Conservation (phyloP, 1,140 invertebrate genomes). For the Drosophila sp. region DNA sequence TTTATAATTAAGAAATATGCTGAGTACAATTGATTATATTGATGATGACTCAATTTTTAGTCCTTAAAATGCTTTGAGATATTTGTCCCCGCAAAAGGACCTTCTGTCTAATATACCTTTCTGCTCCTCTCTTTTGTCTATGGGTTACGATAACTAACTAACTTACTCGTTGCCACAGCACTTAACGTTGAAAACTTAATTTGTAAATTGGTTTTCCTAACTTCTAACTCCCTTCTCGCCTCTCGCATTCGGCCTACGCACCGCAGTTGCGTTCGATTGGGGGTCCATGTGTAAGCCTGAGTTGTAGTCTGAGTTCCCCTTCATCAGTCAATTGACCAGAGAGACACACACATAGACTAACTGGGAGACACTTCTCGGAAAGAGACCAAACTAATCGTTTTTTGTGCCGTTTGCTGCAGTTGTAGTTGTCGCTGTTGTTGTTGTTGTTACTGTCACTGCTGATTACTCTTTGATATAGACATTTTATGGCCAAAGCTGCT, state of each 20-base stretch:
- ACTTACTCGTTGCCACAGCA: conserved; percentile 49
- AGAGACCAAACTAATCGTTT: neutral
- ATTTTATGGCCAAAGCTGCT: conserved; percentile 55
- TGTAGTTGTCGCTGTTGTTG: conserved; percentile 12
- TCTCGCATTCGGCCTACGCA: neutral
- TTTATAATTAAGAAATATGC: too few species aligned
- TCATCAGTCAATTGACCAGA: conserved; percentile 8
- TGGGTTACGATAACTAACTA: conserved; percentile 6
- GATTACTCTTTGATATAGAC: conserved; percentile 75
- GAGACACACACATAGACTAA: neutral
- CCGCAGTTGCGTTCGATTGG: neutral
- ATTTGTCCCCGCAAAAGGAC: too few species aligned
- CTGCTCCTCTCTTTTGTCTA: neutral
- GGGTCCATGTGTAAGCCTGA: neutral
- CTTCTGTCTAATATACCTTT: neutral
- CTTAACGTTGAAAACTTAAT: conserved; percentile 60
- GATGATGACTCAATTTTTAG: too few species aligned
- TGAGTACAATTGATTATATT: too few species aligned
- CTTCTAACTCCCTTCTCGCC: neutral
- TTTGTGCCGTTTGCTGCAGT: neutral
- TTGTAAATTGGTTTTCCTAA: conserved; percentile 70
- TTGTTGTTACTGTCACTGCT: conserved; percentile 30
- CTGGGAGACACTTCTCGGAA: conserved; percentile 9
- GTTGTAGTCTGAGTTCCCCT: neutral
- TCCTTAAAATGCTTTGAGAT: too few species aligned